phyloP scores from a whole-genome alignment of 2,113 vertebrate genomes.

The Meles meles region DNA sequence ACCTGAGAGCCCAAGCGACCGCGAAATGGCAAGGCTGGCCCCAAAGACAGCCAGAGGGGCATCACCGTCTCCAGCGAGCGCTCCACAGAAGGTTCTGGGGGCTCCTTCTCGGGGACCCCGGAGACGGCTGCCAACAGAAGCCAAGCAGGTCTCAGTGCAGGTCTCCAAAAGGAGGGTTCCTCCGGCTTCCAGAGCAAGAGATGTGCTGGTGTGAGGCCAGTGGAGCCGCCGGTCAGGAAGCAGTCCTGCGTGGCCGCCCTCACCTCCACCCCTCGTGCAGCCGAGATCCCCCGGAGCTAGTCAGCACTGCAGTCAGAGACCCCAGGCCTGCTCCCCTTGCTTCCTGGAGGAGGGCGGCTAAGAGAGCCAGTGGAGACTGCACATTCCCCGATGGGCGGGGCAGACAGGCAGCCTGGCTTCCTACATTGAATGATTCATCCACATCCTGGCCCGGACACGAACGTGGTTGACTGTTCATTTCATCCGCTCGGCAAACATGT shows the following conservation, averaged over 20 bases:
- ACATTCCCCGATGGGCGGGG: fast-evolving
- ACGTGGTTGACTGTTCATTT: background rate
- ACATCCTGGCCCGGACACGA: background rate
- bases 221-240: fast-evolving
- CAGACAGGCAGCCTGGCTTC: background rate
- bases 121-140: fast-evolving
- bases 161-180: background rate
- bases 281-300: background rate
- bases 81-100: fast-evolving
- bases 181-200: background rate
- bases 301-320: fast-evolving
- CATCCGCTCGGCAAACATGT: background rate
- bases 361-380: fast-evolving
- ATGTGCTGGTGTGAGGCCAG: background rate
- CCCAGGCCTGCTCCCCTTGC: background rate
- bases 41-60: background rate
- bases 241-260: fast-evolving
- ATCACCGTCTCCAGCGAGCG: fast-evolving
- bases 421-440: fast-evolving
- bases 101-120: background rate
- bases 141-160: fast-evolving
- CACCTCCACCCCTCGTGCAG: fast-evolving
- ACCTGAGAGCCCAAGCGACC: too few species aligned
- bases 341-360: background rate
- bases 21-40: background rate